These are phyloP conservation scores for Pelmatolapia mariae DNA, from an alignment of 2,113 vertebrate genomes.

Conservation along the genomic window DNA sequence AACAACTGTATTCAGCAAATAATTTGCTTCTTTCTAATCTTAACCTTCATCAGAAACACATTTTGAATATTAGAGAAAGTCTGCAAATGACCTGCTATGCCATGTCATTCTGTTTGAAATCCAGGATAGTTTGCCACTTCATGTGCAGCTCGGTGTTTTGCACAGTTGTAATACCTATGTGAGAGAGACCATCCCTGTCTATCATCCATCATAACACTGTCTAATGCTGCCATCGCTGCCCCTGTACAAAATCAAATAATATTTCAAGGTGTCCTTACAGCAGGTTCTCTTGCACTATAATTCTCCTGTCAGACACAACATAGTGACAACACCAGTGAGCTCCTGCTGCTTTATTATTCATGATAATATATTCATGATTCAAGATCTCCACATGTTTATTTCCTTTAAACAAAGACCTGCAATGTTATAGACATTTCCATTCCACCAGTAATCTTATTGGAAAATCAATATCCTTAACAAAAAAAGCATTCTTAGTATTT, in stretches of 20 bases:
- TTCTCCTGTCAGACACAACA: neutral
- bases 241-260: neutral
- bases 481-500: neutral
- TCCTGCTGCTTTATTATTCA: neutral
- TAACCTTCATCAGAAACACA: neutral
- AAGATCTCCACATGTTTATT: neutral
- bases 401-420: conserved; percentile 5
- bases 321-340: neutral
- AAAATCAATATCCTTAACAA: neutral
- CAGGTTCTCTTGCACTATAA: neutral
- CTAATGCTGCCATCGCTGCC: neutral
- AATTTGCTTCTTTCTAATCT: neutral
- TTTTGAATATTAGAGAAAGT: neutral
- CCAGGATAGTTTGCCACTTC: neutral
- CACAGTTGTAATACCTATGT: neutral
- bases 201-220: neutral
- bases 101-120: neutral
- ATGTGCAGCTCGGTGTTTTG: neutral
- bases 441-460: neutral
- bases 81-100: neutral
- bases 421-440: neutral
- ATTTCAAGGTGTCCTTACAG: neutral
- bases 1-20: neutral
- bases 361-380: neutral
- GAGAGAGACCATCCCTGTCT: neutral